These are phyloP conservation scores for Bovichtus diacanthus DNA, from an alignment of 2,797 vertebrate species.

Conservation along the genomic window DNA sequence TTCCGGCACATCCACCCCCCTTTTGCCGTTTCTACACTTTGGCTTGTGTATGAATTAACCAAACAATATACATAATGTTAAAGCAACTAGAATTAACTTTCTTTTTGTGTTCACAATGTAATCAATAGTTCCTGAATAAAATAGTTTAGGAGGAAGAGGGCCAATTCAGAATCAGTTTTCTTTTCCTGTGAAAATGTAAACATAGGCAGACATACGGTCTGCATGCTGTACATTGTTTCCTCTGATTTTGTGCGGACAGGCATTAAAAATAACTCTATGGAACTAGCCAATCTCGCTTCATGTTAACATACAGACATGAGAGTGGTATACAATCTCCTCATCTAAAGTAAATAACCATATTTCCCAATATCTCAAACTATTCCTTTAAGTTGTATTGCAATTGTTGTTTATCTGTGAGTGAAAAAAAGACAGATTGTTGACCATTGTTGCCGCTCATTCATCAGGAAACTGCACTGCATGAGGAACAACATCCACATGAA, in stretches of 20 bases:
- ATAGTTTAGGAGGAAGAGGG: no score
- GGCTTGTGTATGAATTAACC: not conserved
- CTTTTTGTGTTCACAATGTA: no score
- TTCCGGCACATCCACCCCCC: not conserved
- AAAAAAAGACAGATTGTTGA: not conserved
- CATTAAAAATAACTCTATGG: no score
- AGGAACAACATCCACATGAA: conserved; percentile 96
- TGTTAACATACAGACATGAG: not conserved
- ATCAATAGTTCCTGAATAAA: no score
- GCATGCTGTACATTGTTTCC: no score
- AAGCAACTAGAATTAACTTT: no score
- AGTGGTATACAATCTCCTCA: not conserved
- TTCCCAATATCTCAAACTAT: not conserved
- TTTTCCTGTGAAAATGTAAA: no score
- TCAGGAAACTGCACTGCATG: conserved; percentile 91
- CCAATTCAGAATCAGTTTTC: no score
- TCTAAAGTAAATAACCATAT: not conserved
- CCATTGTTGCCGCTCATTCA: not conserved
- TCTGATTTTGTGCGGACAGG: no score
- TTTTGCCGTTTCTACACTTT: not conserved
- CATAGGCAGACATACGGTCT: no score
- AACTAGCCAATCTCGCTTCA: no score
- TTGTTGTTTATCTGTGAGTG: not conserved
- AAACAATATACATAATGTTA: no score
- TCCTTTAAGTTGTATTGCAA: not conserved